Conservation (phyloP, 2,888 invertebrate species). For the Chrysodeixis includens region DNA sequence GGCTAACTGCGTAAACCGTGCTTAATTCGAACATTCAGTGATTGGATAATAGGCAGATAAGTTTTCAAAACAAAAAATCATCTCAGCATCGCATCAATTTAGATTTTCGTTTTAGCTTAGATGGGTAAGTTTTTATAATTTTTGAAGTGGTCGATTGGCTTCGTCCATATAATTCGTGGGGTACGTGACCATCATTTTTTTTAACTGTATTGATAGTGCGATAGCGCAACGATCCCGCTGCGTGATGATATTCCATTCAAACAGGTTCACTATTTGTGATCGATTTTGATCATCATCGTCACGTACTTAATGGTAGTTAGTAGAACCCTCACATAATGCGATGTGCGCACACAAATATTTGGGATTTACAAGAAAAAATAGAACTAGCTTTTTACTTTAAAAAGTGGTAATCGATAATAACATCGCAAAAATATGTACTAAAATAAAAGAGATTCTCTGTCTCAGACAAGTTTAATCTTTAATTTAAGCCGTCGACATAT, state of each 20-base stretch:
- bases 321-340: slow-evolving; percentile 31
- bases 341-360: slow-evolving; percentile 16
- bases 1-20: slow-evolving; percentile 73
- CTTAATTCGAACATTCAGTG: slow-evolving; percentile 77
- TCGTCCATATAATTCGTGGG: slow-evolving; percentile 83
- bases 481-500: slow-evolving; percentile 63
- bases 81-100: slow-evolving; percentile 69
- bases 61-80: slow-evolving; percentile 76
- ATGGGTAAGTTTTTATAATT: slow-evolving; percentile 81
- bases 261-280: slow-evolving; percentile 76
- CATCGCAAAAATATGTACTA: slow-evolving; percentile 36
- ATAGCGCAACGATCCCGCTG: slow-evolving; percentile 68
- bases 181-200: slow-evolving; percentile 84
- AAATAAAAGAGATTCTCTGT: slow-evolving; percentile 39
- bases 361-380: background rate
- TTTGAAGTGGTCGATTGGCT: slow-evolving; percentile 76
- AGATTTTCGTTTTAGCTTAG: slow-evolving; percentile 76
- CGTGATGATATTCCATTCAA: slow-evolving; percentile 80
- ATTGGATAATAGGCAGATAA: slow-evolving; percentile 74
- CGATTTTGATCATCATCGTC: slow-evolving; percentile 68
- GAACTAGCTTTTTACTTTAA: background rate
- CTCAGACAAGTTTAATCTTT: slow-evolving; percentile 52
- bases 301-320: slow-evolving; percentile 71
- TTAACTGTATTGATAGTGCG: slow-evolving; percentile 58
- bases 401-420: slow-evolving; percentile 9